These are phyloP conservation scores for Sminthurinus signatus DNA, from an alignment of 1,140 invertebrate species.

Conservation along the genomic window DNA sequence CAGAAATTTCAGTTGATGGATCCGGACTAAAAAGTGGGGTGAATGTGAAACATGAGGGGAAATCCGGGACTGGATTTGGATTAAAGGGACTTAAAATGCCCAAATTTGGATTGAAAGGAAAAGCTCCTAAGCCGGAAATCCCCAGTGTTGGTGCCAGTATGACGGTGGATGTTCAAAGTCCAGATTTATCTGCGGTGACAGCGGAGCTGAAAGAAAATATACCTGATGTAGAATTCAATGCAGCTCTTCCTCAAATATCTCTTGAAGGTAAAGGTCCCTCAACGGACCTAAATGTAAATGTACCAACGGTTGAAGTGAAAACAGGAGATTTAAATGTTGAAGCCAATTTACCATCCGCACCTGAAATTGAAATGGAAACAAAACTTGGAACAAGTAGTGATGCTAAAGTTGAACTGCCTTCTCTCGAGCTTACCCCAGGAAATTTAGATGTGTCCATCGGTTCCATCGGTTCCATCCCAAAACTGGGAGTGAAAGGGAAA, in stretches of 20 bases:
- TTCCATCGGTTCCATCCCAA: too few species aligned
- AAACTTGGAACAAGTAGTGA: too few species aligned
- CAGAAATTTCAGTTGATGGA: background rate
- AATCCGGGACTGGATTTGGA: background rate
- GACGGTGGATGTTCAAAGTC: background rate
- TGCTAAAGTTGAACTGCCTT: too few species aligned
- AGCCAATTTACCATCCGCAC: too few species aligned
- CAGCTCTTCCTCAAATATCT: background rate
- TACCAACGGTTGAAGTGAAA: too few species aligned
- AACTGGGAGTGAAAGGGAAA: too few species aligned
- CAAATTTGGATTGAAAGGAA: background rate
- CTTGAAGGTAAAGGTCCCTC: background rate
- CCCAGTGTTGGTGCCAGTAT: background rate
- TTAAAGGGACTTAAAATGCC: conserved; percentile 4
- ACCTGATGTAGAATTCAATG: background rate
- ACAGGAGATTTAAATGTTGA: too few species aligned
- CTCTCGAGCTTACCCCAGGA: too few species aligned
- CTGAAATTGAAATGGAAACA: too few species aligned
- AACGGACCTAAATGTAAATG: background rate
- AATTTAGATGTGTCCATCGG: too few species aligned
- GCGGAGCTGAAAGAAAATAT: background rate
- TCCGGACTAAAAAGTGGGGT: background rate
- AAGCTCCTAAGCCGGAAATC: background rate
- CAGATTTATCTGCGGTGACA: background rate
- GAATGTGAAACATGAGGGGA: background rate